Evolutionary conservation across 2,888 invertebrate species (phyloP), one percentile per base, ranked within the genome.

Genomic region (Dione vanillae): DNA sequence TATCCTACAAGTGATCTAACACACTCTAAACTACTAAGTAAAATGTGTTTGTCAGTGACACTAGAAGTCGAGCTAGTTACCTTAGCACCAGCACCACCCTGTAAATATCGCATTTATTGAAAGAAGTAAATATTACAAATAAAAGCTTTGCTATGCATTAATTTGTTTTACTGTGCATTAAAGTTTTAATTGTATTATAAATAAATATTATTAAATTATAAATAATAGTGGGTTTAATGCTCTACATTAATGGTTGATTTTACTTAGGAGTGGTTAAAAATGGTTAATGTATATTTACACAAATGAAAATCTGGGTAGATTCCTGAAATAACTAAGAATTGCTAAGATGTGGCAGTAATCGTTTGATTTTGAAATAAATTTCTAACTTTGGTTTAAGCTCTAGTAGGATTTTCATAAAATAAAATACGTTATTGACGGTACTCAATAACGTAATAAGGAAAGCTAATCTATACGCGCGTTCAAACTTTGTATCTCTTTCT

Each of bases 81-180:
- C 93, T 93, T 93, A 82, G 85, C 88, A 80, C 90, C 90, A 78
- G 86, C 92, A 80, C 91, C 90, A 81, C 93, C 93, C 94, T 93
- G 93, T 85, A 91, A 84, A 75, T 71, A 89, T 85, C 76, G 71
- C 68, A 74, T 72, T 72, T 58, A 73, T 69, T 67, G 58, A 67
- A 70, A 74, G 62, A 40, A 67, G 65, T 41, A 45, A 45, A 66
- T 12, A 45, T 47, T 52, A 72, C 61, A 86, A 83, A 77, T 82
- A 76, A 81, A 80, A 51, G 64, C 64, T 35, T 40, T 49, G 41
- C 11, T 59, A 40, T 49, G 47, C 8, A 67, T 66, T 20, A 67
- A 67, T n/a, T n/a, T n/a, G n/a, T n/a, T n/a, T n/a, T 49, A 49
- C 11, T 59, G 49, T 49, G 47, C 8, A 67, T 66, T 20, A 67